Evolutionary conservation across 2,797 vertebrate genomes (phyloP).

Genomic region (Nannoperca obscura): DNA sequence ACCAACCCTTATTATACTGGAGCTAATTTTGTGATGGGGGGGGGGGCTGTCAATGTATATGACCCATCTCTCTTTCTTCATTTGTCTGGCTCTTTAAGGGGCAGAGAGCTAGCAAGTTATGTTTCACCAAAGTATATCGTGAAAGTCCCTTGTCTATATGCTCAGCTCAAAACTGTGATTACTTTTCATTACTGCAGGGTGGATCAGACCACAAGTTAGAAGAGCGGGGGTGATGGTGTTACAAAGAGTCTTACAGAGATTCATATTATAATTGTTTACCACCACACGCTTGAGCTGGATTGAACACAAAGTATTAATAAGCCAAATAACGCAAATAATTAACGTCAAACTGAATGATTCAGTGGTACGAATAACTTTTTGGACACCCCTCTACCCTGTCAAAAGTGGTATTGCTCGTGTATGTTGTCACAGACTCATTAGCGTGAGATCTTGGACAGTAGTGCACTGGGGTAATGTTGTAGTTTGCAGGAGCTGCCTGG

Average conservation of each 20-base stretch:
- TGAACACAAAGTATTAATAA: fast-evolving
- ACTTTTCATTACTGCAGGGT: constrained; percentile 76
- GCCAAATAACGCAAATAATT: fast-evolving
- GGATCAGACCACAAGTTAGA: constrained; percentile 44
- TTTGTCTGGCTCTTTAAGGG: constrained; percentile 14
- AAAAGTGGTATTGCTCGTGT: constrained; percentile 55
- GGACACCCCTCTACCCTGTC: neutral
- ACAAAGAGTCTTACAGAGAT: neutral
- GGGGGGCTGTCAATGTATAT: neutral
- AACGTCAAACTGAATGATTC: fast-evolving
- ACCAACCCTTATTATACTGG: constrained; percentile 18
- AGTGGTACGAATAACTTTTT: neutral
- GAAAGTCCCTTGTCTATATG: constrained; percentile 49
- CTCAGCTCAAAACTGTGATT: constrained; percentile 70
- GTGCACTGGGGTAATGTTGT: constrained; percentile 65
- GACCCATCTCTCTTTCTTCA: neutral
- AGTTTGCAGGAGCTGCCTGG: constrained; percentile 57
- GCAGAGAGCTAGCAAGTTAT: constrained; percentile 23
- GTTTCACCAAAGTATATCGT: constrained; percentile 49
- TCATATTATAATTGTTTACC: fast-evolving
- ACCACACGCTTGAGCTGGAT: fast-evolving
- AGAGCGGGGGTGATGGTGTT: neutral
- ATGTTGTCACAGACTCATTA: constrained; percentile 75
- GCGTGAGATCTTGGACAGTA: constrained; percentile 67
- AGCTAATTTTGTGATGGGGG: constrained; percentile 8